A percentile compares a stretch with the other conserved stretches of the same genome.
phyloP scores from a whole-genome alignment of 1,140 invertebrate genomes.

The Bathynomus jamesi region DNA sequence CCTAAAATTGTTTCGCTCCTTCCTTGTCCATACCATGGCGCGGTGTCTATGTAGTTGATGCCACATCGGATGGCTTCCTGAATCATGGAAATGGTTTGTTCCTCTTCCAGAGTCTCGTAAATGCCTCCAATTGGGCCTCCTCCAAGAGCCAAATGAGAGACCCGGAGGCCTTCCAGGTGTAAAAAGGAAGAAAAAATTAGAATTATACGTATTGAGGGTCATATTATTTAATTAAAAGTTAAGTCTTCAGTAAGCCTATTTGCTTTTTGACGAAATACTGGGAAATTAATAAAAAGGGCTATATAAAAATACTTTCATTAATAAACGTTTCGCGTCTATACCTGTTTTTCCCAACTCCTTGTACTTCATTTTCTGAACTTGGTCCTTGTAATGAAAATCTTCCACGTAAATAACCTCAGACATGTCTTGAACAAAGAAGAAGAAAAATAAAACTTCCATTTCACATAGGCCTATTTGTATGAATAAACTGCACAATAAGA shows the following conservation, averaged over 20 bases:
- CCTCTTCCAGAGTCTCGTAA: slow-evolving; percentile 45
- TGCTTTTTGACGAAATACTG: too few relatives aligned
- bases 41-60: slow-evolving; percentile 86
- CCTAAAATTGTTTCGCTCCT: slow-evolving; percentile 65
- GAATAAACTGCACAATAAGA: too few relatives aligned
- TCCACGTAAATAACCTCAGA: slow-evolving; percentile 52
- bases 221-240: too few relatives aligned
- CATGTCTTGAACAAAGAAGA: too few relatives aligned
- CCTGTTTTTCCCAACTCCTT: slow-evolving; percentile 42
- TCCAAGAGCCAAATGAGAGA: slow-evolving; percentile 56
- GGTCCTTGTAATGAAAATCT: slow-evolving; percentile 52
- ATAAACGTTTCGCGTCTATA: too few relatives aligned
- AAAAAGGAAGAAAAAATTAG: neutral
- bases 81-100: slow-evolving; percentile 61
- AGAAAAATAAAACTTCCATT: too few relatives aligned
- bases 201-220: too few relatives aligned
- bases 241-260: too few relatives aligned
- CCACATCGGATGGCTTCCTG: slow-evolving; percentile 63
- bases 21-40: slow-evolving; percentile 75
- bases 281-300: too few relatives aligned
- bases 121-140: slow-evolving; percentile 44
- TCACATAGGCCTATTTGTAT: too few relatives aligned
- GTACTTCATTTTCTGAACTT: slow-evolving; percentile 45
- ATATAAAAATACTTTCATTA: too few relatives aligned
- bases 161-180: slow-evolving; percentile 43